Evolutionary conservation across 2,888 invertebrate genomes (phyloP), one percentile per base, ranked within the genome.

Genomic region (Biston stratarius): DNA sequence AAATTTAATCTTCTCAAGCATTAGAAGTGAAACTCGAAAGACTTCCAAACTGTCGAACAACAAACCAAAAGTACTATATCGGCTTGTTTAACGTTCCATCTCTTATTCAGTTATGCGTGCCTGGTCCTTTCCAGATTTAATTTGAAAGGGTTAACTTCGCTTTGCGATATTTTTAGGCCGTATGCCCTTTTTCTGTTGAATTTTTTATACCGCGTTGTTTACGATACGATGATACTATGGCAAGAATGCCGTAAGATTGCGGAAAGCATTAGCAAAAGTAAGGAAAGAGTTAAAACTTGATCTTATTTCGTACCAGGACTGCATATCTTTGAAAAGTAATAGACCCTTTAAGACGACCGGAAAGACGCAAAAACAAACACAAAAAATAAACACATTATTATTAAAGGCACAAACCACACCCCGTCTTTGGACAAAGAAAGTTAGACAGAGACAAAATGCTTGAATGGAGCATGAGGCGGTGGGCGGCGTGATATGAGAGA

Each of bases 111-210:
- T 64, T 74, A 79, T 87, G 82, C 74, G 67, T 64, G 76, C 83
- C 79, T 86, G 78, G 85, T 86, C 78, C 65, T 69, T 72, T 65
- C 58, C 67, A 76, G 77, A 82, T 81, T 78, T 78, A 69, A 79
- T 79, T 77, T 75, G 74, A 80, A 80, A 79, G 80, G 79, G 77
- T 80, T 77, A 79, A 72, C 73, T 67, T 69, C 68, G 71, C 64
- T 64, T 70, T 64, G 66, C 61, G 69, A 70, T 73, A 64, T 71
- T 76, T 75, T 70, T 51, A 64, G 60, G 61, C 57, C 63, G 6
- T 47, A 55, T 64, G 59, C 66, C 63, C 48, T 70, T 67, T 67
- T 60, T 6, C 38, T 14, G 47, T 33, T 38, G 47, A 48, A 58
- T 58, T 59, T 59, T 49, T 15, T 59, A 38, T 59, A 40, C n/a